Evolutionary conservation across 2,888 invertebrate genomes (phyloP).

Genomic region (Himalopsyche japonica): DNA sequence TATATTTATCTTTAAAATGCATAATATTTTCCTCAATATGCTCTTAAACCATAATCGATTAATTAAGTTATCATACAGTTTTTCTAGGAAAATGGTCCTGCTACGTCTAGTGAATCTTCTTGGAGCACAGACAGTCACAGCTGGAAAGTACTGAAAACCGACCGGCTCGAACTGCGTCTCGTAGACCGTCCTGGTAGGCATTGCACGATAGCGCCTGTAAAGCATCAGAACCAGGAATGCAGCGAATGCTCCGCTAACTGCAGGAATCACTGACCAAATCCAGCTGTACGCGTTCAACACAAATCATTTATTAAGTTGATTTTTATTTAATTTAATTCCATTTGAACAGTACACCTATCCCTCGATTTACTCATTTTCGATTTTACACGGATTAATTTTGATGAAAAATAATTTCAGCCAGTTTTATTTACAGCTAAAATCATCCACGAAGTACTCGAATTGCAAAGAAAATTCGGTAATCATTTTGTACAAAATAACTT

Average conservation of each 20-base stretch:
- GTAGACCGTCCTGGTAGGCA: slow-evolving; percentile 48
- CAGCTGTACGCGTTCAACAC: slow-evolving; percentile 41
- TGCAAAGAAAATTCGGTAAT: too few species aligned
- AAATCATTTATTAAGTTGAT: neutral
- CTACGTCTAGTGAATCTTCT: slow-evolving; percentile 43
- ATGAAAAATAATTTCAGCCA: too few species aligned
- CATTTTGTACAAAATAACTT: too few species aligned
- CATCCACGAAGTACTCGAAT: too few species aligned
- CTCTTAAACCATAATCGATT: too few species aligned
- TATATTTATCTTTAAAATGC: too few species aligned
- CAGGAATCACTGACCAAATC: slow-evolving; percentile 45
- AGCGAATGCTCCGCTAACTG: slow-evolving; percentile 44
- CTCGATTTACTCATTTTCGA: too few species aligned
- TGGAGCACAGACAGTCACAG: slow-evolving; percentile 48
- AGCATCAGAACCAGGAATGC: slow-evolving; percentile 48
- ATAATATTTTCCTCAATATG: too few species aligned
- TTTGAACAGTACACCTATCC: too few species aligned
- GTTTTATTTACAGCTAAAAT: too few species aligned
- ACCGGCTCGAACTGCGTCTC: slow-evolving; percentile 45
- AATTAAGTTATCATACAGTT: slow-evolving; percentile 39
- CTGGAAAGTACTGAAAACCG: slow-evolving; percentile 47
- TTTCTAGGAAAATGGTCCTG: slow-evolving; percentile 41
- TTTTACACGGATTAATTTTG: too few species aligned
- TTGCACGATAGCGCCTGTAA: slow-evolving; percentile 46
- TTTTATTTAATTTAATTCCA: too few species aligned